Conservation (phyloP, 2,113 vertebrate species). For the Cyanistes caeruleus region DNA sequence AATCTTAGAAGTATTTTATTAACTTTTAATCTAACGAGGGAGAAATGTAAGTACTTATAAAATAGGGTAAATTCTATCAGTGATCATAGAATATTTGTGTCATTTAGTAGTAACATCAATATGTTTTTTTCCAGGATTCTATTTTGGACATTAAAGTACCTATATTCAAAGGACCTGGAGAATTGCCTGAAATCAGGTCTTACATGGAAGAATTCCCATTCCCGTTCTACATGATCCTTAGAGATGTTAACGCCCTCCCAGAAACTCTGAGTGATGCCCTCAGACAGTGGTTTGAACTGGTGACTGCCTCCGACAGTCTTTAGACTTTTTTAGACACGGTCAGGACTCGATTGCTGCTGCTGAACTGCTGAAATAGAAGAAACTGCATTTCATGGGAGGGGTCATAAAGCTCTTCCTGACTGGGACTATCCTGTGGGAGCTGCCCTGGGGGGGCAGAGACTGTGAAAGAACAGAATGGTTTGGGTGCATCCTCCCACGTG, state of each 20-base stretch:
- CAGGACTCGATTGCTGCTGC: neutral
- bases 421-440: neutral
- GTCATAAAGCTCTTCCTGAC: neutral
- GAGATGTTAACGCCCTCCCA: constrained; percentile 90
- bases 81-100: neutral
- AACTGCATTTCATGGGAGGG: neutral
- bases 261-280: constrained; percentile 95
- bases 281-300: constrained; percentile 97
- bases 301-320: constrained; percentile 81
- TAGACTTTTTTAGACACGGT: constrained; percentile 31
- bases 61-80: neutral
- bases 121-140: constrained; percentile 84
- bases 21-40: neutral
- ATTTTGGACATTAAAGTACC: constrained; percentile 98
- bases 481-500: neutral
- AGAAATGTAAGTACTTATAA: neutral
- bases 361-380: neutral
- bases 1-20: neutral
- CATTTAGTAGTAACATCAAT: neutral
- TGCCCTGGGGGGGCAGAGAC: neutral
- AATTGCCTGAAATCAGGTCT: constrained; percentile 92
- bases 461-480: neutral
- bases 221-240: constrained; percentile 94
- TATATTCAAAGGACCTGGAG: constrained; percentile 90
- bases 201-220: constrained; percentile 99